phyloP scores from a whole-genome alignment of 2,113 vertebrate genomes.

The Zapus hudsonius region DNA sequence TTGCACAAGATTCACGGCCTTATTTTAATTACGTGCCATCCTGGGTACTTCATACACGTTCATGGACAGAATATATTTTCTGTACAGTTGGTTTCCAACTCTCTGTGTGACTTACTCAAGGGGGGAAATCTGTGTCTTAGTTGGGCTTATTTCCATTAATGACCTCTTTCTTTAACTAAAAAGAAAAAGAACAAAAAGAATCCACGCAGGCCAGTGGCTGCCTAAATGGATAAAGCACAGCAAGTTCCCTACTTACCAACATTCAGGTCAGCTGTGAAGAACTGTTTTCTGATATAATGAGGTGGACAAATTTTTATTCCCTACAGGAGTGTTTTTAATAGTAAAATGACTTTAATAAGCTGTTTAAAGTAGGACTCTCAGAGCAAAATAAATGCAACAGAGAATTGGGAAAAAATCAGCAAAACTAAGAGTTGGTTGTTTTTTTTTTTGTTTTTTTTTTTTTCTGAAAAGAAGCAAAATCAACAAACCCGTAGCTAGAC shows the following conservation, averaged over 20 bases:
- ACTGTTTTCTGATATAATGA: background rate
- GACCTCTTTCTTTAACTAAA: slow-evolving; percentile 9
- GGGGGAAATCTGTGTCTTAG: background rate
- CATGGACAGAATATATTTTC: background rate
- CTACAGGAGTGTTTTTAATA: background rate
- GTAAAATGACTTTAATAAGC: background rate
- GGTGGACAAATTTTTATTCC: background rate
- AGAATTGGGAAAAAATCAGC: background rate
- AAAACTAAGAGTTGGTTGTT: background rate
- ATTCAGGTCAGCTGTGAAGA: background rate
- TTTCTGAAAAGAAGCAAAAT: background rate
- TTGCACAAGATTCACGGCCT: background rate
- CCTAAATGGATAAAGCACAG: background rate
- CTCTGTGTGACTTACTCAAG: background rate
- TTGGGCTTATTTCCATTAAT: background rate
- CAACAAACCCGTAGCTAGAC: background rate
- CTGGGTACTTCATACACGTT: background rate
- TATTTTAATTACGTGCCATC: background rate
- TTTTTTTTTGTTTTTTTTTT: too few species aligned
- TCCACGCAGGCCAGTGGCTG: too few species aligned
- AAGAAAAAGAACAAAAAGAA: background rate
- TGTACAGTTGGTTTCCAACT: background rate
- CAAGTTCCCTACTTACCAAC: background rate
- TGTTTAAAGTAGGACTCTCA: background rate
- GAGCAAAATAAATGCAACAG: background rate